Evolutionary conservation across 2,797 vertebrate species (phyloP), one percentile per base, ranked within the genome.

Genomic region (Lacerta agilis): DNA sequence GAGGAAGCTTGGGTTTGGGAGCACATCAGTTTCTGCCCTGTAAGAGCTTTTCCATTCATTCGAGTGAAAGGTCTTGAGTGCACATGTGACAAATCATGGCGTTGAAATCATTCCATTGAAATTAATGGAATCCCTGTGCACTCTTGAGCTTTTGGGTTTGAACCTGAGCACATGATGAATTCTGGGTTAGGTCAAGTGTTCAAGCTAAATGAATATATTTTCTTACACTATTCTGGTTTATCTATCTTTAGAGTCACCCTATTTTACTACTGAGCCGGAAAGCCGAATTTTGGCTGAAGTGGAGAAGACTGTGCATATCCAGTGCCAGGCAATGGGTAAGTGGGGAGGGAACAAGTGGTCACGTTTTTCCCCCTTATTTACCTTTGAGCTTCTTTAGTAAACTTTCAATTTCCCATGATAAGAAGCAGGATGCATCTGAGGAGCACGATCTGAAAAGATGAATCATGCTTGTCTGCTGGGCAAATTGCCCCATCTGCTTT

Each of bases 301-400:
- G 29, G 98, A 98, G 92, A 98, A 97, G 90, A 98, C 96, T 0
- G 96, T 98, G 89, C 98, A 98, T 76, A 97, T 99, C 88, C 94
- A 94, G 3, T 99, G 99, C 93, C 96, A 95, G 88, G 98, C 98
- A 9, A 97, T 97, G 97, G 98, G 98, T 99, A 89, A 98, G 97
- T 93, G 64, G 5, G n/a, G 69, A 33, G 1, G 8, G 23, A 10
- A 55, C 20, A 27, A 17, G 5, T 4, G 8, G 23, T 0, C 25
- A 13, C 13, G 0, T 33, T 27, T 79, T 27, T 79, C n/a, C 55
- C 29, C 29, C 67, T 8, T 79, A 2, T 29, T 58, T 20, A 4
- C 49, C 15, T 1, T 41, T 83, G 38, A 18, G 41, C 43, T 23
- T 23, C 10, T 38, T 58, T 71, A 1, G 5, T 29, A 7, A 55